Evolutionary conservation across 2,888 invertebrate genomes (phyloP).

Genomic region (Eristalis intricaria): DNA sequence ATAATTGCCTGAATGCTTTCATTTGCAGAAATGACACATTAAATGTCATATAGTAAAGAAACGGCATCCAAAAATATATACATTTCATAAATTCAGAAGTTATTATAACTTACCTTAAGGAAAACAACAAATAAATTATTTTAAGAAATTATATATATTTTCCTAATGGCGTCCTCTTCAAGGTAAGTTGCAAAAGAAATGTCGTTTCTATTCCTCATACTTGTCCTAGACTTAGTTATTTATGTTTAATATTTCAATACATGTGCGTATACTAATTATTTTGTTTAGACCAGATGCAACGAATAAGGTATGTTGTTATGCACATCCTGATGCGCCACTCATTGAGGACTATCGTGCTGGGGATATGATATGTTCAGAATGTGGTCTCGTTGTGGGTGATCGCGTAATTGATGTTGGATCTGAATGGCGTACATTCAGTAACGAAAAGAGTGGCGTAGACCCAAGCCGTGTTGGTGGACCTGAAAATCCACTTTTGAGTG

Average conservation of each 20-base stretch:
- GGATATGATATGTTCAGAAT: conserved; percentile 99
- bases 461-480: conserved; percentile 99
- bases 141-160: not conserved
- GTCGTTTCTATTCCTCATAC: not conserved
- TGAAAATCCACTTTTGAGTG: conserved; percentile 97
- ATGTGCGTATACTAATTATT: not conserved
- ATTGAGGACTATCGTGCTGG: conserved; percentile 98
- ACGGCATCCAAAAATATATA: not conserved
- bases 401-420: conserved; percentile 99
- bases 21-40: no score
- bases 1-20: no score
- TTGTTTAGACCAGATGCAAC: conserved; percentile 84
- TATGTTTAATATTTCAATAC: not conserved
- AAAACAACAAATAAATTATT: not conserved
- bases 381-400: conserved; percentile 99
- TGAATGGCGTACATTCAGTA: conserved; percentile 99
- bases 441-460: conserved; percentile 97
- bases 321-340: conserved; percentile 97
- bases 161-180: conserved; percentile 74
- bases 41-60: not conserved
- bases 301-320: conserved; percentile 93
- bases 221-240: not conserved
- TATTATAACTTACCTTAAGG: not conserved
- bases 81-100: not conserved
- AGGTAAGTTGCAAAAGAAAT: conserved; percentile 56